Base-by-base conservation (phyloP, 1,140 invertebrate species). In the Drosophila lini region DNA sequence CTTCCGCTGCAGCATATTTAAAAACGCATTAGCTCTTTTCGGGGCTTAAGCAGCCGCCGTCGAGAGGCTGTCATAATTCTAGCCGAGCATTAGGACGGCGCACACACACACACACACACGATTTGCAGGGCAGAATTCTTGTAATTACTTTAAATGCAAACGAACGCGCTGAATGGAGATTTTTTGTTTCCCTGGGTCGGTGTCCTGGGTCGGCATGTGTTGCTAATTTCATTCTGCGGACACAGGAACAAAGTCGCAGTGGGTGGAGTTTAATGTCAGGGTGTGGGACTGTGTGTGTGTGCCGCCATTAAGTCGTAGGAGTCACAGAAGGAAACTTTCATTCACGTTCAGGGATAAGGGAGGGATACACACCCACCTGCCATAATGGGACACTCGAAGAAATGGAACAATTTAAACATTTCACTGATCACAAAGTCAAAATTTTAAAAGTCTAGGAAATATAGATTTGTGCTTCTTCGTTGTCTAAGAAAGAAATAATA, bases 1-100 rank as follows among this genome's bases (percentile, higher is more conserved):
- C 61, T 77, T 77, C 70, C 76, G 83, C 75, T 88, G 82, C 83
- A 83, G 83, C 79, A 88, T 88, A 83, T 82, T 86, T 86, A 86
- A 88, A 86, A 86, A 88, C 83, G 83, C 83, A 86, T 86, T 86
- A 86, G 80, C 71, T 80, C 40, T 67, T 74, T 56, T 42, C 57
- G 58, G 69, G 53, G 53, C 40, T 80, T 67, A 52, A 38, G 40
- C 57, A 44, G 48, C 56, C 41, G 52, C 19, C 52, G 34, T 13
- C 34, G 19, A 38, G 32, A 34, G 63, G 63, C 56, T 81, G 81
- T 74, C 81, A 84, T 84, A 84, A 84, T 85, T 84, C 56, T 11
- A 63, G 31, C 42, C 28, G 31, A 52, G 75, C 67, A 71, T 59
- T 57, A 60, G 45, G 19, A 36, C 31, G n/a, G 28, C 28, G 41